Conservation (phyloP, 2,888 invertebrate species). For the Brachypterus glaber region DNA sequence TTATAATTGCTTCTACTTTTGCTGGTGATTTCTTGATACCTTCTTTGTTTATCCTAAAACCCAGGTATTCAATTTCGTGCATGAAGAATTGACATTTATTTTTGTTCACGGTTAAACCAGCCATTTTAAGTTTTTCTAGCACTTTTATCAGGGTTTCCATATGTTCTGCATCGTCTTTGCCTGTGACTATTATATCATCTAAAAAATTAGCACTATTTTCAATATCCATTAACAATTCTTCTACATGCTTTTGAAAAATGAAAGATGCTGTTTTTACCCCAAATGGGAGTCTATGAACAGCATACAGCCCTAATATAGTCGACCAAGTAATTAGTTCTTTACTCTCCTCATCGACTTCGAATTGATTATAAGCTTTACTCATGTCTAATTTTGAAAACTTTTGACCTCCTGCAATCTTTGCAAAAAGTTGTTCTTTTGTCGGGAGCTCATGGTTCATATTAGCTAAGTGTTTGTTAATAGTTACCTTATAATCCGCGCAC, state of each 20-base stretch:
- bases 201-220: too few relatives aligned
- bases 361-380: background rate
- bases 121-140: too few relatives aligned
- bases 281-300: background rate
- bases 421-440: conserved; percentile 1
- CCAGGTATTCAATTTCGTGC: too few relatives aligned
- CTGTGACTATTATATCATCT: too few relatives aligned
- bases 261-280: conserved; percentile 2
- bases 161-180: too few relatives aligned
- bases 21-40: too few relatives aligned
- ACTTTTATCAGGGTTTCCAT: too few relatives aligned
- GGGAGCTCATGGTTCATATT: conserved; percentile 1
- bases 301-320: background rate
- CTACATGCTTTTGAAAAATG: conserved; percentile 1
- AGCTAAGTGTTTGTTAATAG: conserved; percentile 1
- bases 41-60: too few relatives aligned
- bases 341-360: background rate
- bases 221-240: conserved; percentile 2
- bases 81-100: too few relatives aligned
- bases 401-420: conserved; percentile 1
- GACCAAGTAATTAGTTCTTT: background rate
- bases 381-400: background rate
- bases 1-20: too few relatives aligned
- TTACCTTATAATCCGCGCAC: conserved; percentile 2
- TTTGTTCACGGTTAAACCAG: too few relatives aligned